Evolutionary conservation across 2,888 invertebrate genomes (phyloP), one percentile per base, ranked within the genome.

Genomic region (Drosophila emarginata): DNA sequence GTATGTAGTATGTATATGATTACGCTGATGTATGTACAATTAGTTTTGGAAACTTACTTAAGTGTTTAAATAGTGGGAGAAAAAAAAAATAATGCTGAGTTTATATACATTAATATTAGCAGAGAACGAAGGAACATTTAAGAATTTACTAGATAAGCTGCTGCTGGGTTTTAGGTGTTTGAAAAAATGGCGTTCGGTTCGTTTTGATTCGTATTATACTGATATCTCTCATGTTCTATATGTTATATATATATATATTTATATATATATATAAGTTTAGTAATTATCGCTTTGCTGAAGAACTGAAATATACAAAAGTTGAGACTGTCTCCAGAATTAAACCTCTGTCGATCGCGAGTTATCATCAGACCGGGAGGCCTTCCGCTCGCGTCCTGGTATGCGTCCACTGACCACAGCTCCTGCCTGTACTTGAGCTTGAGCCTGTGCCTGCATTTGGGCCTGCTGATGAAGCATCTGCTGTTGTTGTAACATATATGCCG

Each of bases 301-400:
- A 77, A 75, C 67, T 61, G 61, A 58, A 75, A 80, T 77, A 45
- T 76, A 81, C 67, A 77, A 61, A 64, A 56, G 59, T 64, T 68
- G 57, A 12, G 45, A 45, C 45, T 45, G 18, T 11, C 51, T 59
- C 69, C 52, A 28, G 15, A 64, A 76, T 89, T 89, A 91, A 78
- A 91, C 91, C 84, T 91, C 91, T 57, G 91, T 92, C 67, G 91
- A 92, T 52, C 91, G 91, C 50, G 89, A 90, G 67, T 84, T 91
- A 71, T 93, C 93, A 74, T 93, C 93, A n/a, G 93, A 93, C 67
- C 93, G 93, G 21, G 93, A 93, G 61, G 92, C 90, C 87, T 94
- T 94, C 64, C 94, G 92, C 80, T 94, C 94, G 66, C 94, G 93
- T 81, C 89, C 90, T 7, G 90, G 89, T 67, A 90, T 89, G 4